Percentiles rank a stretch among this genome's conserved stretches.
phyloP scores from a whole-genome alignment of 2,113 vertebrate species.

The Epinephelus moara region DNA sequence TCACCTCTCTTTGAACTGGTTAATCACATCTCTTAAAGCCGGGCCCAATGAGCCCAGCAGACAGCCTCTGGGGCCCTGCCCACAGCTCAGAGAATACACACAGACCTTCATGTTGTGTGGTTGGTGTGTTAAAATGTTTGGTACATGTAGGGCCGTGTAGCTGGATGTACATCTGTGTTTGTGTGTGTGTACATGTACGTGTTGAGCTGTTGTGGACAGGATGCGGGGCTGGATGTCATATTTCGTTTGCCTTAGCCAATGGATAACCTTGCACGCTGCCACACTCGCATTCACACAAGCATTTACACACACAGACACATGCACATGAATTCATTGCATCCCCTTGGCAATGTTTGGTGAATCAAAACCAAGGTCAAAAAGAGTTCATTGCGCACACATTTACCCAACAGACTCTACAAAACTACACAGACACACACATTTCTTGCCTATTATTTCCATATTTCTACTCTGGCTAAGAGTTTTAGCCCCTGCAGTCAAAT shows the following conservation, averaged over 20 bases:
- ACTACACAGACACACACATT: conserved; percentile 51
- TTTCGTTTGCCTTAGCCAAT: conserved; percentile 74
- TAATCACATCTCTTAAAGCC: conserved; percentile 74
- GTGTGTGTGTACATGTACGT: conserved; percentile 40
- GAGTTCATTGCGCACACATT: conserved; percentile 66
- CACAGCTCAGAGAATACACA: conserved; percentile 58
- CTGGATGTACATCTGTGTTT: conserved; percentile 8
- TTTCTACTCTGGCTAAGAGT: conserved; percentile 58
- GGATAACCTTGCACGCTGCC: conserved; percentile 71
- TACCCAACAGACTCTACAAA: conserved; percentile 49
- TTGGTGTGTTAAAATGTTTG: conserved; percentile 22
- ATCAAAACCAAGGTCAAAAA: conserved; percentile 77
- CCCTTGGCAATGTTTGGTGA: conserved; percentile 74
- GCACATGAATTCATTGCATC: conserved; percentile 66
- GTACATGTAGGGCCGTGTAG: conserved; percentile 10
- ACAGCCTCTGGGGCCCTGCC: conserved; percentile 63
- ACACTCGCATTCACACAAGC: conserved; percentile 58
- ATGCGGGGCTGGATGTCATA: conserved; percentile 65
- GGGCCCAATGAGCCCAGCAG: conserved; percentile 57
- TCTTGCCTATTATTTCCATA: conserved; percentile 55
- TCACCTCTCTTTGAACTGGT: conserved; percentile 72
- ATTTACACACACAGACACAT: conserved; percentile 51
- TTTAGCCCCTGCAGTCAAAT: conserved; percentile 66
- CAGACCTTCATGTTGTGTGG: conserved; percentile 20
- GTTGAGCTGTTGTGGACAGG: conserved; percentile 50